Evolutionary conservation across 2,888 invertebrate species (phyloP).

Genomic region (Archips xylosteana): DNA sequence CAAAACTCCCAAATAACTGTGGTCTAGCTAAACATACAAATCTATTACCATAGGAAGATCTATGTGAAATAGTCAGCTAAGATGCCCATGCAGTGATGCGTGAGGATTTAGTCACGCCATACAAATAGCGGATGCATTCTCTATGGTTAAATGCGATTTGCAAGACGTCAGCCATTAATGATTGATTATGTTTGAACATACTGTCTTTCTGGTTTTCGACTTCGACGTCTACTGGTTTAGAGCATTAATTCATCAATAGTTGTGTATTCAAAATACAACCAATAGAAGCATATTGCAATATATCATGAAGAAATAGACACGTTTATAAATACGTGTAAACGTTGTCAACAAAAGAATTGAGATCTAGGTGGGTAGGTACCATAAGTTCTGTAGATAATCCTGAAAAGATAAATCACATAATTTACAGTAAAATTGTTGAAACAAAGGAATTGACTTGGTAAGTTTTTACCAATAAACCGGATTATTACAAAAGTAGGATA

Average conservation of each 20-base stretch:
- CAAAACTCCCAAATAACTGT: conserved; percentile 7
- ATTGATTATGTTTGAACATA: conserved; percentile 31
- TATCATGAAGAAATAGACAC: no score
- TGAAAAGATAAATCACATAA: no score
- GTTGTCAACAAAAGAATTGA: no score
- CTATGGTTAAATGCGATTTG: conserved; percentile 25
- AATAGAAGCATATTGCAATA: no score
- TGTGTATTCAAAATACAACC: not conserved
- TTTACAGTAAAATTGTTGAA: no score
- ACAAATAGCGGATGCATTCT: conserved; percentile 38
- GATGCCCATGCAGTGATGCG: conserved; percentile 32
- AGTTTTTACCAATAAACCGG: no score
- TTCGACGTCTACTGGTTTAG: not conserved
- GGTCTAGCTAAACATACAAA: not conserved
- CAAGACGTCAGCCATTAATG: conserved; percentile 16
- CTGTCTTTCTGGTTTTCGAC: conserved; percentile 8
- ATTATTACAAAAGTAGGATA: no score
- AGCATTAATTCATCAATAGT: not conserved
- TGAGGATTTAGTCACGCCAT: conserved; percentile 37
- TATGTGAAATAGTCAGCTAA: conserved; percentile 8
- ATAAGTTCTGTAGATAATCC: no score
- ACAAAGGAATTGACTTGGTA: no score
- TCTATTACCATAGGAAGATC: conserved; percentile 1
- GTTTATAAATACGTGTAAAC: no score
- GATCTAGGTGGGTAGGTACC: no score